Evolutionary conservation across 2,797 vertebrate species (phyloP).

Genomic region (Apodemus agrarius): DNA sequence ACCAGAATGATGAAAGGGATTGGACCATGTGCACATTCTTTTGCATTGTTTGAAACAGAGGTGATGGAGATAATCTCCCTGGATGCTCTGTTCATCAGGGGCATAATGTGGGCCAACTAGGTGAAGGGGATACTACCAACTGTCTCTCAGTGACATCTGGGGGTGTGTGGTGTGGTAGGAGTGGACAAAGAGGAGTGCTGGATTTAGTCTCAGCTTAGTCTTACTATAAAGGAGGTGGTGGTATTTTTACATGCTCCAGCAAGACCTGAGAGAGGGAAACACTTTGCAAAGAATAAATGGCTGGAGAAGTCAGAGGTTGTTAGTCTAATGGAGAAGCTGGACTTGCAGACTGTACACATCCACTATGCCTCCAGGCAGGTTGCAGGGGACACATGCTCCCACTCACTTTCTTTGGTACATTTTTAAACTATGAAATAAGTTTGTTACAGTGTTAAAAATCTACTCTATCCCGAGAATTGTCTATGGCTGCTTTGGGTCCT

Average conservation of each 20-base stretch:
- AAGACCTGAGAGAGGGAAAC: not conserved
- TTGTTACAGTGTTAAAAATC: not conserved
- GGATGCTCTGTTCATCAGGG: no score
- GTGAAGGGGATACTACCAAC: not conserved
- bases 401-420: not conserved
- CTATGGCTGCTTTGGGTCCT: not conserved
- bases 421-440: not conserved
- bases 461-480: not conserved
- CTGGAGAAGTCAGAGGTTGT: not conserved
- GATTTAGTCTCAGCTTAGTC: not conserved
- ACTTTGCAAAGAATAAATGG: not conserved
- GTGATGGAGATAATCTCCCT: fast-evolving
- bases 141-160: not conserved
- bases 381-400: no score
- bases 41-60: not conserved
- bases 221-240: not conserved
- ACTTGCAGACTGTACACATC: not conserved
- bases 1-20: not conserved
- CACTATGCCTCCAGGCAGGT: not conserved
- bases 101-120: no score
- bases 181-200: not conserved
- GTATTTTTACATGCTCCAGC: not conserved
- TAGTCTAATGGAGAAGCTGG: no score
- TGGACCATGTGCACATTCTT: not conserved
- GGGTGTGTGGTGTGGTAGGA: not conserved